Evolutionary conservation across 2,888 invertebrate genomes (phyloP), one percentile per base, ranked within the genome.

Genomic region (Galerucella pusilla): DNA sequence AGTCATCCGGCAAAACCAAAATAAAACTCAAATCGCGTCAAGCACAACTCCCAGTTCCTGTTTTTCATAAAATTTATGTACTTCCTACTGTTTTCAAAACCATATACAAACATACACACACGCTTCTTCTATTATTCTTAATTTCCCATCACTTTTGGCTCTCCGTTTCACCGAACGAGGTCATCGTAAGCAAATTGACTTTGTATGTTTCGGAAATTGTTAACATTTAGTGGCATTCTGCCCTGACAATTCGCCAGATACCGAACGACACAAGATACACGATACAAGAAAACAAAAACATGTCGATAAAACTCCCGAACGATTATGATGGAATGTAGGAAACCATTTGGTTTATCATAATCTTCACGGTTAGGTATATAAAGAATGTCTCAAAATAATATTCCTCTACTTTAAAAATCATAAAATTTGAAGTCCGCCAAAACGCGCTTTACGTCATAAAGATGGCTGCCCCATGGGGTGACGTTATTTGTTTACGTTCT

Each of bases 141-240:
- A 45, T 65, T 57, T 65, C 46, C 63, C 63, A 63, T 63, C 63
- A 63, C 42, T 42, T 63, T 63, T 63, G 5, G n/a, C 57, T n/a
- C 57, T 16, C 16, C 20, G 64, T 20, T 20, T 20, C 46, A 20
- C 20, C 64, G 2, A n/a, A 65, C n/a, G 35, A 64, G 11, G 20
- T 28, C 57, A 16, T 28, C 52, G 67, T 67, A 79, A 80, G 79
- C 85, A 86, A 86, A 86, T 86, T 85, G 86, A 86, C 85, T 86
- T 86, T 85, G 84, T 85, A 81, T 86, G 86, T 86, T 84, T 85
- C 85, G 86, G 86, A 86, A 86, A 85, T 86, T 84, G 85, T 85
- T 80, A 83, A 84, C 84, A 84, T 83, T 83, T 80, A 63, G 70
- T 64, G 54, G 70, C 70, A 12, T 69, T 69, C 69, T 69, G 61